Evolutionary conservation across 2,797 vertebrate genomes (phyloP), one percentile per base, ranked within the genome.

Genomic region (Erethizon dorsatum): DNA sequence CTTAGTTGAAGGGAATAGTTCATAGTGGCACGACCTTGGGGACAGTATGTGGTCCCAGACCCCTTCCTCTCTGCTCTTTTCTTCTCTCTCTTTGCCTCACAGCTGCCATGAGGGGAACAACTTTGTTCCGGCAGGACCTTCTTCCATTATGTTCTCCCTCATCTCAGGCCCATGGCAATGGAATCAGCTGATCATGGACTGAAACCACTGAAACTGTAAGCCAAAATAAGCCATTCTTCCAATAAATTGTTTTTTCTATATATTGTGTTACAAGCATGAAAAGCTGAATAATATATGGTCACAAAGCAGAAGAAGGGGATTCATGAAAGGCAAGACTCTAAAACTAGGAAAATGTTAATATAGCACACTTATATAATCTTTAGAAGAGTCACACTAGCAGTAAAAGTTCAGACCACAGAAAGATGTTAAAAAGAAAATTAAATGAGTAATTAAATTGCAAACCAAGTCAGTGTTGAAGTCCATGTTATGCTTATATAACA

Each of bases 271-370:
- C 45, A 50, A 14, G 11, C 31, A 47, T 28, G 2, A 73, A 73
- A 45, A 73, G 71, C 41, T 75, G 71, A 75, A 41, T 26, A 28
- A 75, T 6, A 75, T 11, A 47, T 69, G 65, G 37, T 20, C n/a
- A 71, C 33, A 85, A 71, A 28, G 26, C 31, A 86, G 7, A 71
- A 28, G 26, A 83, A 67, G 15, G 11, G 50, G 33, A 80, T 41
- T n/a, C 9, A 56, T 56, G 45, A 90, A 90, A 75, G 20, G 1
- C 7, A 57, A 13, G 54, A 56, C 71, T 56, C n/a, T 65, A 59
- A 54, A 26, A 84, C 31, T 47, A 65, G 96, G 57, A 52, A 77
- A 90, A 95, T 18, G 45, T 67, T 73, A 79, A 73, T 33, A 45
- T 6, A 63, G 8, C 11, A 14, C 47, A 17, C 71, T 96, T 65